Evolutionary conservation across 2,797 vertebrate species (phyloP).

Genomic region (Hemibagrus guttatus): DNA sequence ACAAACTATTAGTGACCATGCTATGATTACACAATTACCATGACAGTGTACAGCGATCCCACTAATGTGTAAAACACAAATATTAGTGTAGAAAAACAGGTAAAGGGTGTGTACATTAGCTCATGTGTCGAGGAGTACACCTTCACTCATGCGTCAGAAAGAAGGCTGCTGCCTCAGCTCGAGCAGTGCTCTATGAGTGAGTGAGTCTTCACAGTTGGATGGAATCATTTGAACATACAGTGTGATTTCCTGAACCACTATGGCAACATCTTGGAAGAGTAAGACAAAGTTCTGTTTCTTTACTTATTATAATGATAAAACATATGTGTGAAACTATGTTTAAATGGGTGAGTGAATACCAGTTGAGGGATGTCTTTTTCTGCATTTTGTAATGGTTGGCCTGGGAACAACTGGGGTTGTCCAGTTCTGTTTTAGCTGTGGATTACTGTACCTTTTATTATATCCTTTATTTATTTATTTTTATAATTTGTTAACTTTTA

Average conservation of each 20-base stretch:
- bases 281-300: conserved; percentile 15
- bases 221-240: conserved; percentile 28
- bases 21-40: neutral
- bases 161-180: conserved; percentile 46
- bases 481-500: neutral
- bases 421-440: neutral
- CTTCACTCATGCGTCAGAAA: conserved; percentile 6
- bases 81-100: conserved; percentile 29
- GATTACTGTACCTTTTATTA: neutral
- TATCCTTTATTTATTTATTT: neutral
- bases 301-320: neutral
- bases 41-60: neutral
- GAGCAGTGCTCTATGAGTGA: conserved; percentile 19
- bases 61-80: conserved; percentile 29
- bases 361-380: neutral
- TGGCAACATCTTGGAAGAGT: conserved; percentile 39
- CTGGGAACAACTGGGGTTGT: neutral
- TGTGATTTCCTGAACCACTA: conserved; percentile 27
- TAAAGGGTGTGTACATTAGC: conserved; percentile 57
- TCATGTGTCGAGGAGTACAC: conserved; percentile 20
- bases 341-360: neutral
- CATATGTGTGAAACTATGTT: neutral
- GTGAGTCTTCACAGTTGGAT: conserved; percentile 29
- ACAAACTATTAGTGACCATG: neutral
- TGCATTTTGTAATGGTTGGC: neutral